These are phyloP conservation scores for Osmoderma eremita DNA, from an alignment of 2,888 invertebrate species.

Conservation along the genomic window DNA sequence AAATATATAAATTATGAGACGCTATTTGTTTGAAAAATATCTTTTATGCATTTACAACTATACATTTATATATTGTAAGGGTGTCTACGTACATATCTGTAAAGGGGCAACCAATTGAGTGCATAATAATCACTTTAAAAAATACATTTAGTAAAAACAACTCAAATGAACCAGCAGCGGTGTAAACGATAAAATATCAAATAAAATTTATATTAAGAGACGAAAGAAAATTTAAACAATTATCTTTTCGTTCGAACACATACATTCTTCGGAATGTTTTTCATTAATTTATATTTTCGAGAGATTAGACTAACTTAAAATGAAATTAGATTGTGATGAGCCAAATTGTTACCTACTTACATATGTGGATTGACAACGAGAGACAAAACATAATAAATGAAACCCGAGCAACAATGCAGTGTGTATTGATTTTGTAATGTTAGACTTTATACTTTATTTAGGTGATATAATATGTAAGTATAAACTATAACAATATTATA, in stretches of 20 bases:
- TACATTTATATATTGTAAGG: too few species aligned
- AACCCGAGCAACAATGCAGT: slow-evolving; percentile 6
- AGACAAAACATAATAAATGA: slow-evolving; percentile 4
- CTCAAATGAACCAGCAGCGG: too few species aligned
- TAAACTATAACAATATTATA: background rate
- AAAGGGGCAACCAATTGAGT: too few species aligned
- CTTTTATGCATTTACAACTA: too few species aligned
- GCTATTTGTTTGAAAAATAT: background rate
- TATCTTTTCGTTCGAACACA: background rate
- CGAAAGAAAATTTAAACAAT: too few species aligned
- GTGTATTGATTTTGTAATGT: slow-evolving; percentile 9
- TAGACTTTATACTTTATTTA: background rate
- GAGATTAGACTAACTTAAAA: too few species aligned
- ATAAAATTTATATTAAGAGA: too few species aligned
- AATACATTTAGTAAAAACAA: too few species aligned
- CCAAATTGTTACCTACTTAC: background rate
- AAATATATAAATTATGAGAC: slow-evolving; percentile 3
- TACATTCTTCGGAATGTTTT: slow-evolving; percentile 6
- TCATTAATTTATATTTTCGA: background rate
- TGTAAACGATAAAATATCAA: too few species aligned
- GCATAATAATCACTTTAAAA: too few species aligned
- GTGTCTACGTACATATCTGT: too few species aligned
- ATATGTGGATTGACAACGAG: slow-evolving; percentile 3
- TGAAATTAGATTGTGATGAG: background rate
- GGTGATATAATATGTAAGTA: too few species aligned